Evolutionary conservation across 2,888 invertebrate genomes (phyloP).

Genomic region (Thera obeliscata): DNA sequence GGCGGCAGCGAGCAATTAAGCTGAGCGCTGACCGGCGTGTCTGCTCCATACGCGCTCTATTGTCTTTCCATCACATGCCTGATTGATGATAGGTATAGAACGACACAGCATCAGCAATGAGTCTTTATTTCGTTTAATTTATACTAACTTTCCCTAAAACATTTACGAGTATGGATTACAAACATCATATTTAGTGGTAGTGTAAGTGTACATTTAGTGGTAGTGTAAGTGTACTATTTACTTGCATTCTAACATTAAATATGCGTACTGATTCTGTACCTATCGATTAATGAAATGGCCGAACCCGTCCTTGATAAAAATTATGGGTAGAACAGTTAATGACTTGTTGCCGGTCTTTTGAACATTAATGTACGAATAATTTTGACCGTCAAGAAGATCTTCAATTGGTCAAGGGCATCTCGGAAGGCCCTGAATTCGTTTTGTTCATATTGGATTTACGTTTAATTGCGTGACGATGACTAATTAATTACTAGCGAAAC

Average conservation of each 20-base stretch:
- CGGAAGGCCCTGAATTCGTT: constrained; percentile 61
- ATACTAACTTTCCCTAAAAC: background rate
- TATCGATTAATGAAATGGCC: constrained; percentile 22
- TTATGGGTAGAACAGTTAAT: constrained; percentile 14
- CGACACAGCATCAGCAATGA: background rate
- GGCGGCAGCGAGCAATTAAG: constrained; percentile 67
- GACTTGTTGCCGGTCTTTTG: constrained; percentile 10
- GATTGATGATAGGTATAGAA: constrained; percentile 33
- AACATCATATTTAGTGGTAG: background rate
- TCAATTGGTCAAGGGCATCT: constrained; percentile 70
- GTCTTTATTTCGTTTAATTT: background rate
- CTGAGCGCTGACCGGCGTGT: constrained; percentile 60
- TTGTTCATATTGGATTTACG: constrained; percentile 53
- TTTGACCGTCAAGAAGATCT: constrained; percentile 62
- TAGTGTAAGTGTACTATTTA: background rate
- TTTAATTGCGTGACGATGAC: constrained; percentile 61
- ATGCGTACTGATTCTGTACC: background rate
- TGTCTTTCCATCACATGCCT: constrained; percentile 40
- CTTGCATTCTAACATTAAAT: background rate
- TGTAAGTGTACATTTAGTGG: background rate
- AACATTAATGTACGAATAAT: constrained; percentile 37
- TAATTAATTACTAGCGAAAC: constrained; percentile 49
- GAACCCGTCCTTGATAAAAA: constrained; percentile 14
- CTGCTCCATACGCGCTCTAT: constrained; percentile 47
- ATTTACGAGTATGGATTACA: background rate